phyloP scores from a whole-genome alignment of 92 coral and sea anemone species.

The Epizoanthus stellaris region DNA sequence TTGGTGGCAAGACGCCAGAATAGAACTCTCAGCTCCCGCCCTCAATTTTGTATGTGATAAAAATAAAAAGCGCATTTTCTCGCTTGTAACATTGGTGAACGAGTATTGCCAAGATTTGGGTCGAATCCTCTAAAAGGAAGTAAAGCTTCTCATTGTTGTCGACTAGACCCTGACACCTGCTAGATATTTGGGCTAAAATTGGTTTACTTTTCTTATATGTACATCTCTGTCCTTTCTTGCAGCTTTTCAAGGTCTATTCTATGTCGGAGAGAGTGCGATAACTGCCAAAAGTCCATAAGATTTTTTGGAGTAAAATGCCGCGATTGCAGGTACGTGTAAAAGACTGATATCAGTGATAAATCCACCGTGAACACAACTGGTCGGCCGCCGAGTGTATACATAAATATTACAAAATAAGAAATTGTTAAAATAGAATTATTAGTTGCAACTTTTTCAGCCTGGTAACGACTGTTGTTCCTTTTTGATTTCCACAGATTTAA shows the following conservation, averaged over 20 bases:
- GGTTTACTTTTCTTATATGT: slow-evolving; percentile 38
- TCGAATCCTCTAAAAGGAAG: slow-evolving; percentile 15
- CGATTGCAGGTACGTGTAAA: slow-evolving; percentile 83
- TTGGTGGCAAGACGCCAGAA: not conserved
- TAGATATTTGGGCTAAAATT: slow-evolving; percentile 45
- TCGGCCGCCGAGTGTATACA: not conserved
- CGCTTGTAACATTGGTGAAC: not conserved
- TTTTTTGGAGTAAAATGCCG: slow-evolving; percentile 91
- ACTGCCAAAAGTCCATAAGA: slow-evolving; percentile 80
- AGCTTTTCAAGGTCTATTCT: slow-evolving; percentile 86
- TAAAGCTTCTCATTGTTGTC: slow-evolving; percentile 57
- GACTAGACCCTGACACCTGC: slow-evolving; percentile 73
- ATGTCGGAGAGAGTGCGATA: slow-evolving; percentile 82
- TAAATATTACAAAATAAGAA: slow-evolving; percentile 12
- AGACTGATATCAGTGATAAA: no score
- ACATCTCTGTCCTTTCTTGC: slow-evolving; percentile 29
- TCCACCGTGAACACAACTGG: slow-evolving; percentile 4
- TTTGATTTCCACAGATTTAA: slow-evolving; percentile 69
- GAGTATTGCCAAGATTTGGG: not conserved
- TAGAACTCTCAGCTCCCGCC: not conserved
- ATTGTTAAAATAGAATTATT: no score
- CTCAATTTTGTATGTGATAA: not conserved
- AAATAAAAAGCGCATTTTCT: not conserved
- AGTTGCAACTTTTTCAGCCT: no score
- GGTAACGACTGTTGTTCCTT: no score